phyloP scores from a whole-genome alignment of 2,113 vertebrate genomes.

The Pitta sordida region DNA sequence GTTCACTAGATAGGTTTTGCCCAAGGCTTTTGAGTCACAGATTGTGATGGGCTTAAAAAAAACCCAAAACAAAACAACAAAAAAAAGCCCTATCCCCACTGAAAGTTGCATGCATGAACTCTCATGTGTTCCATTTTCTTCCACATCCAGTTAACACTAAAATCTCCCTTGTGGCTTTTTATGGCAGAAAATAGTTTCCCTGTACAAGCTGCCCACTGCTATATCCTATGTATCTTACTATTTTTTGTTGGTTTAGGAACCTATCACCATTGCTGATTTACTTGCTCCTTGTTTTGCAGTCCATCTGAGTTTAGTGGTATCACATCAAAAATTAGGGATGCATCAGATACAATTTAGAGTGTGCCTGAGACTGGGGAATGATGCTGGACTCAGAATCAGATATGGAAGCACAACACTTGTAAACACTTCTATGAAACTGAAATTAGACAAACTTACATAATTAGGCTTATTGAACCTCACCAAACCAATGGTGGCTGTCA shows the following conservation, averaged over 20 bases:
- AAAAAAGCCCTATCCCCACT: background rate
- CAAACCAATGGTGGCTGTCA: background rate
- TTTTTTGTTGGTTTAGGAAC: background rate
- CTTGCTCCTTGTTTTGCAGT: background rate
- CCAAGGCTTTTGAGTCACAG: conserved; percentile 4
- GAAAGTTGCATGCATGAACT: conserved; percentile 13
- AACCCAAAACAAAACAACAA: background rate
- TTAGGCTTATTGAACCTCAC: background rate
- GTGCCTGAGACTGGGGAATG: background rate
- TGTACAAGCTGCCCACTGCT: background rate
- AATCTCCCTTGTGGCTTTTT: conserved; percentile 8
- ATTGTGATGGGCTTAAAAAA: background rate
- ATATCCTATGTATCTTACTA: background rate
- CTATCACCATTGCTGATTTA: background rate
- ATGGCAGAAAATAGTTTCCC: background rate
- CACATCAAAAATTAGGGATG: background rate
- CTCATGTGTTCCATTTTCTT: conserved; percentile 19
- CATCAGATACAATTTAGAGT: background rate
- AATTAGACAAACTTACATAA: background rate
- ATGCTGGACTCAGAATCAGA: background rate
- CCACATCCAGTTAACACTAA: conserved; percentile 20
- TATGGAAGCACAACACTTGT: background rate
- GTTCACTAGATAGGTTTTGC: conserved; percentile 12
- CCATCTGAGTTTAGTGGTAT: background rate
- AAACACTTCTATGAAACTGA: background rate